Evolutionary conservation across 2,113 vertebrate species (phyloP).

Genomic region (Melanerpes formicivorus): DNA sequence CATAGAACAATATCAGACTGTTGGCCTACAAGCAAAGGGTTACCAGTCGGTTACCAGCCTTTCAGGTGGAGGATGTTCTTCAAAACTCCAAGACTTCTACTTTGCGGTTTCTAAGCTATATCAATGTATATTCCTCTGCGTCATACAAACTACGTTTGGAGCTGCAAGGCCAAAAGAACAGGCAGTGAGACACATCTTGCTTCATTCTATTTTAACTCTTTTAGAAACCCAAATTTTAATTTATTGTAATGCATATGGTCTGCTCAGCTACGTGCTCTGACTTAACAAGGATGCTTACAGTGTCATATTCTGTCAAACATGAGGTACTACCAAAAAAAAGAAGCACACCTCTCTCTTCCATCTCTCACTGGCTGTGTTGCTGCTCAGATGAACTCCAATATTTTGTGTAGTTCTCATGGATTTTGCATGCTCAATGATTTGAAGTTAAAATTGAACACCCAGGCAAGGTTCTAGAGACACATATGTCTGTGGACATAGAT

Average conservation of each 20-base stretch:
- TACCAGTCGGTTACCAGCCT: not conserved
- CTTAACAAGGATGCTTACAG: not conserved
- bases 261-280: not conserved
- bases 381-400: not conserved
- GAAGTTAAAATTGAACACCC: not conserved
- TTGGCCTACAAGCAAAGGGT: not conserved
- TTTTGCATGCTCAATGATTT: not conserved
- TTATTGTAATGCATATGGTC: not conserved
- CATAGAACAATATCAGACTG: not conserved
- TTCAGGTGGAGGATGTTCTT: not conserved
- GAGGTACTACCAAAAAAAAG: not conserved
- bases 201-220: not conserved
- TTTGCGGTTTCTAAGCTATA: not conserved
- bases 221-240: not conserved
- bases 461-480: not conserved
- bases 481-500: not conserved
- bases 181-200: not conserved
- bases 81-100: not conserved
- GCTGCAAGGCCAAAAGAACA: not conserved
- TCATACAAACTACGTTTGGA: not conserved
- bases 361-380: not conserved
- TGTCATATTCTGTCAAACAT: not conserved
- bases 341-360: not conserved
- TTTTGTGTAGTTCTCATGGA: not conserved
- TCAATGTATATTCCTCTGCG: not conserved